Percentiles rank a stretch among this genome's conserved stretches.
These are phyloP conservation scores for Xenentodon cancila DNA, from an alignment of 2,797 vertebrate species.

Conservation along the genomic window DNA sequence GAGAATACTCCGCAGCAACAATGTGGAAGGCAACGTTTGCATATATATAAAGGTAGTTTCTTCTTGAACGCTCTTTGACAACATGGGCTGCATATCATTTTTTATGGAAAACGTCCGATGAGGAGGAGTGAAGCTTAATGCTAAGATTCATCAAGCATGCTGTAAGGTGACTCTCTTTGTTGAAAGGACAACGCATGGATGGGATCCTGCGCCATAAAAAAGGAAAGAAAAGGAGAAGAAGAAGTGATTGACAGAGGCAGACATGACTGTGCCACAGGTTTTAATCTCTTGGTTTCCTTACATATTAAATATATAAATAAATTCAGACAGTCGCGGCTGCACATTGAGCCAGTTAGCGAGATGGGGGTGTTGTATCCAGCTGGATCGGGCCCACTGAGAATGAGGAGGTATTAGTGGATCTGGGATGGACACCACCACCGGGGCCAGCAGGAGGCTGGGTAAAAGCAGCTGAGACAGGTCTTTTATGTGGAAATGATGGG, in stretches of 20 bases:
- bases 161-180: slow-evolving; percentile 16
- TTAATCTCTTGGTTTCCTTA: slow-evolving; percentile 51
- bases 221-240: slow-evolving; percentile 3
- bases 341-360: slow-evolving; percentile 14
- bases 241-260: slow-evolving; percentile 48
- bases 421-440: slow-evolving; percentile 39
- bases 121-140: slow-evolving; percentile 13
- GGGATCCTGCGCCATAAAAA: slow-evolving; percentile 40
- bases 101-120: slow-evolving; percentile 15
- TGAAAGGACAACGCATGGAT: slow-evolving; percentile 48
- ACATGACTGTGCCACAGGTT: slow-evolving; percentile 34
- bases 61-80: slow-evolving; percentile 24
- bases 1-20: slow-evolving; percentile 9
- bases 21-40: background rate
- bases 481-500: slow-evolving; percentile 72
- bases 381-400: slow-evolving; percentile 47
- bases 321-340: slow-evolving; percentile 49
- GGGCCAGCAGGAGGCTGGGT: slow-evolving; percentile 51
- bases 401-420: slow-evolving; percentile 47
- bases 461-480: slow-evolving; percentile 56
- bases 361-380: slow-evolving; percentile 48
- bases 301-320: slow-evolving; percentile 1
- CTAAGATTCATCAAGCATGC: slow-evolving; percentile 48
- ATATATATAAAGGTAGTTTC: slow-evolving; percentile 5
- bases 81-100: slow-evolving; percentile 14